phyloP scores from a whole-genome alignment of 2,797 vertebrate genomes.

The Cryptoblepharus egeriae region DNA sequence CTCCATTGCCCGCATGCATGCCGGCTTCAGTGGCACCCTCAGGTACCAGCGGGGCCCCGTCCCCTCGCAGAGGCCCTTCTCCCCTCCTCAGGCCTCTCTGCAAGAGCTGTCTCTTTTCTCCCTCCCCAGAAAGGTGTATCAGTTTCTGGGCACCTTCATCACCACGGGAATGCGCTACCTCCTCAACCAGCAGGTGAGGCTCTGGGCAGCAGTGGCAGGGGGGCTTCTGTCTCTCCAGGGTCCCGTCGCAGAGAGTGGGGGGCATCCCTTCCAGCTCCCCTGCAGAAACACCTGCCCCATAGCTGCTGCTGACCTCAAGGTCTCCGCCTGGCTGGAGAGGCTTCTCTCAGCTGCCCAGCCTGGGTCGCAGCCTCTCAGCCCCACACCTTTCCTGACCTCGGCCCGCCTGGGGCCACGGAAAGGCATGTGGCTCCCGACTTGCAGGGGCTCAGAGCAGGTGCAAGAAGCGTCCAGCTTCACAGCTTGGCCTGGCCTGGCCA shows the following conservation, averaged over 20 bases:
- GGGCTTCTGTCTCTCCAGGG: not conserved
- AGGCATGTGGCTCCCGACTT: too few relatives aligned
- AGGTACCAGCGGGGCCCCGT: slow-evolving; percentile 75
- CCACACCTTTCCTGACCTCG: too few relatives aligned
- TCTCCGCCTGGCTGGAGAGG: too few relatives aligned
- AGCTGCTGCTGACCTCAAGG: too few relatives aligned
- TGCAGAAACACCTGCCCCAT: too few relatives aligned
- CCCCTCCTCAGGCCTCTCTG: too few relatives aligned
- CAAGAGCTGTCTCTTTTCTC: slow-evolving; percentile 29
- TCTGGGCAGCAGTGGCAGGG: not conserved
- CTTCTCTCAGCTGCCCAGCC: not conserved
- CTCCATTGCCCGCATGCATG: slow-evolving; percentile 84
- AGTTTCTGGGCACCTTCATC: slow-evolving; percentile 84
- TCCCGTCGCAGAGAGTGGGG: too few relatives aligned
- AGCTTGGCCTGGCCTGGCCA: too few relatives aligned
- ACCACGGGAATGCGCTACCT: slow-evolving; percentile 89
- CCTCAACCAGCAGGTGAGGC: slow-evolving; percentile 87
- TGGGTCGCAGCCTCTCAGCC: accelerated
- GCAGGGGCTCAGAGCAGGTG: too few relatives aligned
- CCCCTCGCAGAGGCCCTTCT: not conserved
- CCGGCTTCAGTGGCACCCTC: slow-evolving; percentile 88
- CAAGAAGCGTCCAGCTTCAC: too few relatives aligned
- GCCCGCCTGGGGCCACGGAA: too few relatives aligned
- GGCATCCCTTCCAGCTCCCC: too few relatives aligned
- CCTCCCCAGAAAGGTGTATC: slow-evolving; percentile 86